Base-by-base conservation (phyloP, 2,113 vertebrate genomes). In the Engystomops pustulosus region DNA sequence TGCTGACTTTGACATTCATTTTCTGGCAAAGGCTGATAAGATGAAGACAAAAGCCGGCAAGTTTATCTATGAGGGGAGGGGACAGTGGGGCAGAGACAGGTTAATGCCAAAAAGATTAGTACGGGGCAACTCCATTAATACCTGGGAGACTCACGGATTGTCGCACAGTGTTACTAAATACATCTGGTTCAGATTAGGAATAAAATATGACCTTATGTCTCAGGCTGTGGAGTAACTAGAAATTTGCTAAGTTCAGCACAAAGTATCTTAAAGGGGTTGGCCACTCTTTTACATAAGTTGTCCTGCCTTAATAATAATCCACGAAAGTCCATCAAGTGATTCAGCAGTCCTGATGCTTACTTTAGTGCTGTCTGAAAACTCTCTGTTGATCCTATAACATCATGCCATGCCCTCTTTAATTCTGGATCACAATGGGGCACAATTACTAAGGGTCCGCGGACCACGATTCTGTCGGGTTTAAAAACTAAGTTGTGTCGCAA, bases 41-140 rank as follows among this genome's bases (percentile, higher is more conserved):
- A 81, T 71, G 68, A 38, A 80, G 70, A 81, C 80, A 81, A 55
- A 72, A 71, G 68, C 20, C 10, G n/a, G 79, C 45, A 32, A 69
- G 67, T 71, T 55, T 81, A 55, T 71, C 49, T 23, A 65, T 45
- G 44, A 23, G 30, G 65, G 62, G 30, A 5, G 65, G 62, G 30
- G 5, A 27, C 32, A 27, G 32, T 4, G 15, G 17, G 14, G 65
- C 23, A 36, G 25, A 25, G 15, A 38, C 49, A 68, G 78, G 78
- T 68, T 67, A 44, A 80, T 80, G 49, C 18, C 17, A 41, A 65
- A 30, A 60, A 80, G 55, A 67, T 65, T 79, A 79, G 14, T 62
- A 15, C 20, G 10, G 32, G 45, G 18, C 18, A 30, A 70, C 32
- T 81, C 45, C 65, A 23, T 34, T 53, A 81, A 53, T 81, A 69